Evolutionary conservation across 92 coral and sea anemone genomes (phyloP).

Genomic region (Phenganax stokvisi): DNA sequence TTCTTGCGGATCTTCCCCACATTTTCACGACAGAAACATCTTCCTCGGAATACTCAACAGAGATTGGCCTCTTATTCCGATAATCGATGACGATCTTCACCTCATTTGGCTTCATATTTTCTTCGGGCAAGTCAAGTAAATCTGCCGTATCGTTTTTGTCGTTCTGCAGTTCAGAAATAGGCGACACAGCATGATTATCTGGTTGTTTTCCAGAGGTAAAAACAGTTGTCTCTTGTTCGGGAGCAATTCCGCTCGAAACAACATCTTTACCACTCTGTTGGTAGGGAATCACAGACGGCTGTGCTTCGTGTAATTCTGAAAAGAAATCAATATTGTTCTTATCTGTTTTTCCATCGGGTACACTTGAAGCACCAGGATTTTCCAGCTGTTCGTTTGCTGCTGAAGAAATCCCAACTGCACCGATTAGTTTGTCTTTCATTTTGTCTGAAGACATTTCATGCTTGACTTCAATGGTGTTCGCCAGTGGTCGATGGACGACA

Average conservation of each 20-base stretch:
- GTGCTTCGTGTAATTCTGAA: neutral
- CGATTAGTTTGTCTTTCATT: neutral
- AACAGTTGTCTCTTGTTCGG: neutral
- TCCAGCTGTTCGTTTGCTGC: neutral
- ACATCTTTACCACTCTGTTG: neutral
- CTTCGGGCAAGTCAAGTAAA: neutral
- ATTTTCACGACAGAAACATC: neutral
- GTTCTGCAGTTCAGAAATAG: neutral
- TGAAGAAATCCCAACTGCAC: neutral
- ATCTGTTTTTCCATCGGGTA: neutral
- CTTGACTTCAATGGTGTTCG: neutral
- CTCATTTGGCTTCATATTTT: neutral
- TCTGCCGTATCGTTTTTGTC: neutral
- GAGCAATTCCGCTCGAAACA: neutral
- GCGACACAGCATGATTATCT: neutral
- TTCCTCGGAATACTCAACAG: constrained; percentile 15
- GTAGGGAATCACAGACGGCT: too few relatives aligned
- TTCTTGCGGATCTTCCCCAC: neutral
- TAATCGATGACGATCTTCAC: constrained; percentile 30
- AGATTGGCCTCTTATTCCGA: constrained; percentile 33
- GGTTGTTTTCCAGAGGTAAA: neutral
- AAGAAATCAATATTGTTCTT: neutral
- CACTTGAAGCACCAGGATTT: neutral
- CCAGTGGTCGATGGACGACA: too few relatives aligned
- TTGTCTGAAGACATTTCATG: neutral